Base-by-base conservation (phyloP, 1,140 invertebrate genomes). In the Scaptomyza pallida region DNA sequence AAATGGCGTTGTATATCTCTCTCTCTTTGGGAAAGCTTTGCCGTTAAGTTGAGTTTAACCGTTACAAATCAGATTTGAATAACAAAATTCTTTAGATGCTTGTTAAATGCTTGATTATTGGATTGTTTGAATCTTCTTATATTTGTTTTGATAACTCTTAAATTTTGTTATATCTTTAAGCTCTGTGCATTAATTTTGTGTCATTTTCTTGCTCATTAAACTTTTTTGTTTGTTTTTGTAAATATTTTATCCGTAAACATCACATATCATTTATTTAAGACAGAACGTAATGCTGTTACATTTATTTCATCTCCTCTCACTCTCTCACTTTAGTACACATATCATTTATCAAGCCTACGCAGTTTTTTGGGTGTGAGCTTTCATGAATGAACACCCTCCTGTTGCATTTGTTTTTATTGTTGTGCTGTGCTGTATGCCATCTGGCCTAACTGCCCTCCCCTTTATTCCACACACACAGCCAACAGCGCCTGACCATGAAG, bases 301-400 rank as follows among this genome's bases (percentile, higher is more conserved):
- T 41, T 26, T n/a, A n/a, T n/a, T n/a, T n/a, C n/a, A n/a, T n/a
- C n/a, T n/a, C 33, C 16, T 30, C 13, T 37, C n/a, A 15, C 40
- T 23, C 15, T 15, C 19, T 6, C 19, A 21, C n/a, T 59, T 44
- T n/a, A 12, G 10, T 19, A 13, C 41, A 41, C 23, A 15, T 19
- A 15, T 2, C 17, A 55, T 45, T 50, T 51, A 19, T 72, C 16
- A 17, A 51, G 13, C 52, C 52, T 65, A 71, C 45, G 60, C 19
- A 44, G 45, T 63, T 68, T 63, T 68, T 44, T 51, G 61, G 61
- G 61, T 70, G 44, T 85, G 72, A 64, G 76, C 71, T 65, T 75
- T 61, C 78, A 88, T 88, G 82, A 88, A 88, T 88, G 82, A 89
- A 88, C 75, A 78, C 75, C 83, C 83, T 88, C 82, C 82, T 88